A percentile compares a stretch with the other conserved stretches of the same genome.
Evolutionary conservation across 1,140 invertebrate genomes (phyloP).

Genomic region (Drosophila pachea): DNA sequence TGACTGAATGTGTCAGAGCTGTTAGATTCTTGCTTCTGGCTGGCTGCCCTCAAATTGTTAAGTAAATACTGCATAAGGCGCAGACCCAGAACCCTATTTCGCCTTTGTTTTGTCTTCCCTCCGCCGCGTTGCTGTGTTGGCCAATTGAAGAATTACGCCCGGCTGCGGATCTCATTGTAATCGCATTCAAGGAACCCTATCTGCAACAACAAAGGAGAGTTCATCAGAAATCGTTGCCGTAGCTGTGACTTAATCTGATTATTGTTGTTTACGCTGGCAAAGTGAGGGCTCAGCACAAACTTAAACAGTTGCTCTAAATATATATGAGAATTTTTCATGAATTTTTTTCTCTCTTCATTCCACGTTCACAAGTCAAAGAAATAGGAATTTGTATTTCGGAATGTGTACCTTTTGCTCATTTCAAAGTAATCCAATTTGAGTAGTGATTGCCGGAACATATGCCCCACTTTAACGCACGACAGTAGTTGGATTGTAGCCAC

Average conservation of each 20-base stretch:
- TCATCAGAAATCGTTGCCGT: too few species aligned
- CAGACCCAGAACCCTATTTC: slow-evolving; percentile 4
- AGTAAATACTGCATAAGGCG: slow-evolving; percentile 25
- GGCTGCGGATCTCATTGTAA: too few species aligned
- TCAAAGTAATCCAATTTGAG: slow-evolving; percentile 28
- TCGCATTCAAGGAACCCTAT: too few species aligned
- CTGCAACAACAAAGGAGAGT: too few species aligned
- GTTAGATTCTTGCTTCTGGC: not conserved
- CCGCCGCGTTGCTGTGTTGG: not conserved
- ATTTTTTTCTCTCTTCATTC: not conserved
- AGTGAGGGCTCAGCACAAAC: too few species aligned
- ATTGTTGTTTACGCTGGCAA: too few species aligned
- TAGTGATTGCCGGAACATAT: slow-evolving; percentile 3
- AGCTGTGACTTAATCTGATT: too few species aligned
- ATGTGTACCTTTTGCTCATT: slow-evolving; percentile 8
- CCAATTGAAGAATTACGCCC: not conserved
- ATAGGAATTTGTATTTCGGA: not conserved
- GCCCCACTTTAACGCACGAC: not conserved
- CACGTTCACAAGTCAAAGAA: too few species aligned
- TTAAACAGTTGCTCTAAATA: too few species aligned
- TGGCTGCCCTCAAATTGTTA: slow-evolving; percentile 27
- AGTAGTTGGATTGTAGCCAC: slow-evolving; percentile 22
- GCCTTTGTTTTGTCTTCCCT: slow-evolving; percentile 4
- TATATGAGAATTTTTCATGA: too few species aligned
- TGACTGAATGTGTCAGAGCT: slow-evolving; percentile 7